Conservation (phyloP, 2,888 invertebrate species). For the Eilema depressum region DNA sequence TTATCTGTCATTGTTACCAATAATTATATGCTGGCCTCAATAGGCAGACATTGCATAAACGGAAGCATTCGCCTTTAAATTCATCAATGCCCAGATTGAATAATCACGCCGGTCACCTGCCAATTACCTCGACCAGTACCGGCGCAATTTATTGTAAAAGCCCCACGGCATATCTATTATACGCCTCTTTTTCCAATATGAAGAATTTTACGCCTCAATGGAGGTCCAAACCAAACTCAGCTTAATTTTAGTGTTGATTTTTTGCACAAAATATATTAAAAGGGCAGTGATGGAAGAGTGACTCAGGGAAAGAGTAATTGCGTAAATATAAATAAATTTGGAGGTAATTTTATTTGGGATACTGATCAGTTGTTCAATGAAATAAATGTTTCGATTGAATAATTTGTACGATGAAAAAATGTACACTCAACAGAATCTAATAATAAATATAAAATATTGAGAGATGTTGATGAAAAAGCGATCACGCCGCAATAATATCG, state of each 20-base stretch:
- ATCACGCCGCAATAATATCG: not conserved
- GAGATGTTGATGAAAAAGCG: not conserved
- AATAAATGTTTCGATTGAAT: constrained; percentile 13
- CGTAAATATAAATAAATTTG: constrained; percentile 21
- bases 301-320: constrained; percentile 33
- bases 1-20: constrained; percentile 17
- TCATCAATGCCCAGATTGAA: constrained; percentile 68
- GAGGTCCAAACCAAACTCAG: constrained; percentile 41
- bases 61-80: constrained; percentile 58
- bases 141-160: constrained; percentile 65
- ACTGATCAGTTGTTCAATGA: constrained; percentile 17
- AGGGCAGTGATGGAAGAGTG: constrained; percentile 26
- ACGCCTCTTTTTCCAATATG: constrained; percentile 62
- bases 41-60: constrained; percentile 44
- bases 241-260: constrained; percentile 53
- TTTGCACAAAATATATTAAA: constrained; percentile 39
- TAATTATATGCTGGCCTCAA: constrained; percentile 34
- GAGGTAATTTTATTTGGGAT: constrained; percentile 15
- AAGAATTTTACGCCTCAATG: constrained; percentile 51
- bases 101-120: constrained; percentile 69
- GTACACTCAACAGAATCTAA: not conserved
- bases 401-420: not conserved
- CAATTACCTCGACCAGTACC: constrained; percentile 63
- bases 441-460: not conserved
- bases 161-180: constrained; percentile 59